Percentiles rank a stretch among this genome's conserved stretches.
These are phyloP conservation scores for Amyelois transitella DNA, from an alignment of 1,140 invertebrate genomes.

Conservation along the genomic window DNA sequence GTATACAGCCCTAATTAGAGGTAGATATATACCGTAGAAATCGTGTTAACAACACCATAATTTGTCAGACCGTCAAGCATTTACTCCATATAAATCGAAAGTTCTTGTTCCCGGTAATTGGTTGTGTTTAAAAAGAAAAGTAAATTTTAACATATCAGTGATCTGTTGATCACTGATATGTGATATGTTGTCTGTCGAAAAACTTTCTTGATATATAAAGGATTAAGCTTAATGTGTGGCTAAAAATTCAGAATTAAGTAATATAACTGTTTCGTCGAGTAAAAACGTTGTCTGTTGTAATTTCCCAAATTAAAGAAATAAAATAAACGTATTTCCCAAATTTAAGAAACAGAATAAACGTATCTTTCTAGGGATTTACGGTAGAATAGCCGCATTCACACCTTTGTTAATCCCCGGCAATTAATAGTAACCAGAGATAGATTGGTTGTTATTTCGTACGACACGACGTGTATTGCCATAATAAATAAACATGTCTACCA, in stretches of 20 bases:
- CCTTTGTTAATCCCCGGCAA: background rate
- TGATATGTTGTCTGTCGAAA: no score
- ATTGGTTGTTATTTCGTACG: background rate
- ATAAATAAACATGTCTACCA: background rate
- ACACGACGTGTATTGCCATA: background rate
- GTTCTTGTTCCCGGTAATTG: background rate
- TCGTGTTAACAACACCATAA: slow-evolving; percentile 29
- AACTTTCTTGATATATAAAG: no score
- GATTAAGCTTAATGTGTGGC: no score
- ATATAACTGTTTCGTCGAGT: no score
- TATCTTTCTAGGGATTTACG: no score
- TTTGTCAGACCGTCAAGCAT: slow-evolving; percentile 33
- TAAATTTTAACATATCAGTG: background rate
- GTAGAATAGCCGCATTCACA: background rate
- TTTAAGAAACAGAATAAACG: no score
- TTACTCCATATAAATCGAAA: slow-evolving; percentile 33
- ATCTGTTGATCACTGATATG: background rate
- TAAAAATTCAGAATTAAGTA: no score
- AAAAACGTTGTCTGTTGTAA: no score
- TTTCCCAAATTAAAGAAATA: no score
- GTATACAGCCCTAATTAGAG: background rate
- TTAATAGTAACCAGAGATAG: background rate
- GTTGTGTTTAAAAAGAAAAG: background rate
- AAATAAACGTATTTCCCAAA: no score
- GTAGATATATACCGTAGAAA: slow-evolving; percentile 12